Conservation (phyloP, 1,140 invertebrate species). For the Ganaspis sp. region DNA sequence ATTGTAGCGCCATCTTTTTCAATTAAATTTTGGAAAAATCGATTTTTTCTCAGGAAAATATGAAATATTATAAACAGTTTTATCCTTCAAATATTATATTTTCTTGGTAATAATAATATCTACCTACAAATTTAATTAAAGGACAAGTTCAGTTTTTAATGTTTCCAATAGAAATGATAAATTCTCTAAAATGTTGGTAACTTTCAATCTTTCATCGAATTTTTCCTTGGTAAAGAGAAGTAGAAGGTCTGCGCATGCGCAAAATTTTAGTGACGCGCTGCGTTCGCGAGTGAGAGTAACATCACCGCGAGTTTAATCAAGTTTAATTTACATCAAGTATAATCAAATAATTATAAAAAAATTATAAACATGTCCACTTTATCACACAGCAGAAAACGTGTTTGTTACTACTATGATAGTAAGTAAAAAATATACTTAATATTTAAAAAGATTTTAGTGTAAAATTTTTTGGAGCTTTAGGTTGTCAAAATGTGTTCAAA, state of each 20-base stretch:
- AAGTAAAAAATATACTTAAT: constrained; percentile 78
- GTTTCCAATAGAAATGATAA: not conserved
- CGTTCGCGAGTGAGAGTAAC: no score
- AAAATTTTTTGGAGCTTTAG: constrained; percentile 45
- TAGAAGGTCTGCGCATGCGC: not conserved
- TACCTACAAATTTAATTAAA: not conserved
- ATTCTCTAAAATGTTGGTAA: not conserved
- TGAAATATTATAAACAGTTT: constrained; percentile 6
- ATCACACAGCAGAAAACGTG: constrained; percentile 92
- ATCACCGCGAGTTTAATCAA: constrained; percentile 55
- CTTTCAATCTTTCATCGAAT: no score
- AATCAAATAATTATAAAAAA: constrained; percentile 52
- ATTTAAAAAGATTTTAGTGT: constrained; percentile 32
- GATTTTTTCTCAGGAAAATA: not conserved
- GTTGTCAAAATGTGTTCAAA: constrained; percentile 63
- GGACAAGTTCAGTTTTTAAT: not conserved
- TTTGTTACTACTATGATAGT: constrained; percentile 99
- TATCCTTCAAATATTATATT: not conserved
- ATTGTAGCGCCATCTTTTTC: not conserved
- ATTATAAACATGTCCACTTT: constrained; percentile 80
- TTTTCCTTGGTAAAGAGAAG: not conserved
- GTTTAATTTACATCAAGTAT: constrained; percentile 60
- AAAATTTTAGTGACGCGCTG: constrained; percentile 46
- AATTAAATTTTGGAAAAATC: not conserved
- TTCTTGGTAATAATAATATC: not conserved